Conservation (phyloP, 2,888 invertebrate species). For the Chloroclystis v-ata region DNA sequence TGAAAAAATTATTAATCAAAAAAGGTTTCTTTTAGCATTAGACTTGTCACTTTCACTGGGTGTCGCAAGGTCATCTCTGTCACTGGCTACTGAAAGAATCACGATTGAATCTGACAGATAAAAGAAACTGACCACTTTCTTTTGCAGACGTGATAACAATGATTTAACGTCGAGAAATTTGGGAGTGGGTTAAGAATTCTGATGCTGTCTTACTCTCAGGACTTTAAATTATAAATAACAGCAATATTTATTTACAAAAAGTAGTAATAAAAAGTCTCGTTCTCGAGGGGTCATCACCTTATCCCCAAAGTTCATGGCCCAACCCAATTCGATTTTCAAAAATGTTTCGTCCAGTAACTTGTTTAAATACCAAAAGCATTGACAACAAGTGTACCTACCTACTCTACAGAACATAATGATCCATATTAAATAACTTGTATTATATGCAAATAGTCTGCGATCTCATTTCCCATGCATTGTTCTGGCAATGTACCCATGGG, state of each 20-base stretch:
- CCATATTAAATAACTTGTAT: constrained; percentile 31
- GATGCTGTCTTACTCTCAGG: too few species aligned
- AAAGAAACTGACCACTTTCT: not conserved
- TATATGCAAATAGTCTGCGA: constrained; percentile 26
- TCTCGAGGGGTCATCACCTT: too few species aligned
- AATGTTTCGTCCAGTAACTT: too few species aligned
- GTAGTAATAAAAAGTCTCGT: too few species aligned
- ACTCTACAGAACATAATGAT: constrained; percentile 9
- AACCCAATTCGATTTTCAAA: constrained; percentile 4
- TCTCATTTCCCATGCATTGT: constrained; percentile 30
- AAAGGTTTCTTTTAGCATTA: constrained; percentile 30
- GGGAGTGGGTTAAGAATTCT: too few species aligned
- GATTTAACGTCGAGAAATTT: too few species aligned
- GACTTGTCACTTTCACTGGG: constrained; percentile 54
- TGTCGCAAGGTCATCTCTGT: constrained; percentile 45
- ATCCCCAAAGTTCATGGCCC: not conserved
- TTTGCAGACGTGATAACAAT: not conserved
- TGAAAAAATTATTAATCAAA: constrained; percentile 47
- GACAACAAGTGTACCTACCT: not conserved
- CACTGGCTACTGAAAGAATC: constrained; percentile 11
- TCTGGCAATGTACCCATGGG: constrained; percentile 14
- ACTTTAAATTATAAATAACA: too few species aligned
- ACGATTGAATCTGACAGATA: constrained; percentile 28
- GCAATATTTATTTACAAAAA: too few species aligned
- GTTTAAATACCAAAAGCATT: too few species aligned